Percentiles rank a stretch among this genome's conserved stretches.
Conservation (phyloP, 2,113 vertebrate genomes). For the Benitochromis conjunctus region DNA sequence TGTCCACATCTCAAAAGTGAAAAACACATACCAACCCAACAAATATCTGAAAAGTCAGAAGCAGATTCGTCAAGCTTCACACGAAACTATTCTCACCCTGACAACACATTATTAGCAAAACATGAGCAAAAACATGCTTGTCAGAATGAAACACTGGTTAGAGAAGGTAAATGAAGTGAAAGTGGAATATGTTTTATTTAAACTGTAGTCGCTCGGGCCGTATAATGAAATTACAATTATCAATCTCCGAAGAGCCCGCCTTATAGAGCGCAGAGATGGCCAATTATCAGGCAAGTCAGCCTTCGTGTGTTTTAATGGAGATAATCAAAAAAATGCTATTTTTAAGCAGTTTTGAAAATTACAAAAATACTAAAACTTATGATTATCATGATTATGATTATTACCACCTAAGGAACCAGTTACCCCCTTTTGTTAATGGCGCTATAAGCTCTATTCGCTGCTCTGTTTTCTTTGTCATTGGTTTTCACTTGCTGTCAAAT, state of each 20-base stretch:
- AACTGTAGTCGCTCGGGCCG: background rate
- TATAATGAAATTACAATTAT: slow-evolving; percentile 11
- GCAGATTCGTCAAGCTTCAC: background rate
- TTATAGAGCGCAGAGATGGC: background rate
- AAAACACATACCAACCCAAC: background rate
- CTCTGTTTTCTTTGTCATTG: background rate
- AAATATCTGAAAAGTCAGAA: background rate
- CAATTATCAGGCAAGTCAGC: background rate
- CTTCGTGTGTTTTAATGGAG: background rate
- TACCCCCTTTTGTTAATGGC: background rate
- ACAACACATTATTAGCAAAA: slow-evolving; percentile 32
- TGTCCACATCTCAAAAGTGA: background rate
- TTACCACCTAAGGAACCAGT: background rate
- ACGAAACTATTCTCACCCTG: background rate
- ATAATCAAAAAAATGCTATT: background rate
- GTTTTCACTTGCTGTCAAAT: background rate
- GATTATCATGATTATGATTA: background rate
- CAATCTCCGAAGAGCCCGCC: background rate
- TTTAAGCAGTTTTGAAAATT: background rate
- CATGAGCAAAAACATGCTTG: slow-evolving; percentile 29
- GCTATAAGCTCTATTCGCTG: background rate
- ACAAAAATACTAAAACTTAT: background rate
- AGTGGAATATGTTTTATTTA: slow-evolving; percentile 40
- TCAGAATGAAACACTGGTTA: slow-evolving; percentile 31
- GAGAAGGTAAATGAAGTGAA: slow-evolving; percentile 39